These are phyloP conservation scores for Mus caroli DNA, from an alignment of 2,797 vertebrate genomes.

Conservation along the genomic window DNA sequence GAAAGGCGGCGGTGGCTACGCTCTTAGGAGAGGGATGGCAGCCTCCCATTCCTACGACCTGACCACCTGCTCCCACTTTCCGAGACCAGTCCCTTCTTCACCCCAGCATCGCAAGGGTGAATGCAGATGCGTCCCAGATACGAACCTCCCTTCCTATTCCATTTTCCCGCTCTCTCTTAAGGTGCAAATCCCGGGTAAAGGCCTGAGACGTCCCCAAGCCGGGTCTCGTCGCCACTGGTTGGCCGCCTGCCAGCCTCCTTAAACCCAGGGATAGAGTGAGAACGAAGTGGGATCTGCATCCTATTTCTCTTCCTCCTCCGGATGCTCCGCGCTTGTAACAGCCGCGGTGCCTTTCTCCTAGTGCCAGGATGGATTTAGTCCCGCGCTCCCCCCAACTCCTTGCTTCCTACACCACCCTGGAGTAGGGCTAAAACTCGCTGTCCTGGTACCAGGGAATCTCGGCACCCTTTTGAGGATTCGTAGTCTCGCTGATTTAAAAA, in stretches of 20 bases:
- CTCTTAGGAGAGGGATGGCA: too few relatives aligned
- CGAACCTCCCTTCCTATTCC: neutral
- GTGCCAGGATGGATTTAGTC: neutral
- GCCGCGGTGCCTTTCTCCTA: neutral
- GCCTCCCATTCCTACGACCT: neutral
- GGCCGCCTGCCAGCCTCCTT: neutral
- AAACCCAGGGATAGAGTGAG: neutral
- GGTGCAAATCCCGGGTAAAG: neutral
- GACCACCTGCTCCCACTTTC: neutral
- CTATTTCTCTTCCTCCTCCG: neutral
- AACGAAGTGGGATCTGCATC: neutral
- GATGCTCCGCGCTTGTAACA: neutral
- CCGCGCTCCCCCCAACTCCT: neutral
- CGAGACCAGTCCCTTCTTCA: neutral
- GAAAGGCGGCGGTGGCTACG: neutral
- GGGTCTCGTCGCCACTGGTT: neutral
- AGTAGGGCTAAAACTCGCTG: neutral
- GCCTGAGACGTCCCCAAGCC: neutral
- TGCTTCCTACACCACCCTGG: neutral
- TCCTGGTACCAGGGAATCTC: neutral
- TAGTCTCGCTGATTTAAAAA: neutral
- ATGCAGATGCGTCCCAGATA: neutral
- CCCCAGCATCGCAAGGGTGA: neutral
- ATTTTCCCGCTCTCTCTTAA: neutral
- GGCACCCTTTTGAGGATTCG: neutral